Evolutionary conservation across 2,113 vertebrate genomes (phyloP), one percentile per base, ranked within the genome.

Genomic region (Piaya cayana): DNA sequence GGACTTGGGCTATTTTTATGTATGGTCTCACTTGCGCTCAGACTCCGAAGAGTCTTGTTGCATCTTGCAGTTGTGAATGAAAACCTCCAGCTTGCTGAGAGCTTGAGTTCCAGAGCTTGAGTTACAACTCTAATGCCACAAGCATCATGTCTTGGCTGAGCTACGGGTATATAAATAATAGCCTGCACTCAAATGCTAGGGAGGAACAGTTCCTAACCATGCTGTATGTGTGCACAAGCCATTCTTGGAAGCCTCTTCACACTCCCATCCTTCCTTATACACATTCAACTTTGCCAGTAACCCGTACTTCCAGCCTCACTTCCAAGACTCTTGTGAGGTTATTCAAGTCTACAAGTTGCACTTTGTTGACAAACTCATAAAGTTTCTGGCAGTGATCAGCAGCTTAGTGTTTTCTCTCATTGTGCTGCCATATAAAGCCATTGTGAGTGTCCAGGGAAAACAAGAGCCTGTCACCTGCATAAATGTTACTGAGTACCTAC

Each of bases 171-270:
- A 94, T 94, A 93, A 97, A 95, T 95, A 94, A 96, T 92, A 86
- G 88, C 59, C 76, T 93, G 82, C 43, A 50, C 82, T 90, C 56
- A 62, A 55, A 77, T 86, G 68, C 69, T 77, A 60, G 60, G 88
- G 64, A 97, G 88, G 86, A 95, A 94, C 88, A 60, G 95, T 95
- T 93, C 94, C 92, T 96, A 88, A 95, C 64, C 47, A 12, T 88
- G 87, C 69, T 0, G 13, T 95, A 91, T 8, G 12, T 4, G 4
- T 76, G 68, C 81, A 90, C 85, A 86, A 88, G 72, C 72, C 86
- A 71, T 93, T 96, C 88, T 60, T 95, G 91, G 88, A 86, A 90
- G 76, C 39, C 27, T 83, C 76, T 90, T 83, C 52, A 59, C 0
- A 12, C 29, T 84, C 55, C 86, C 36, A 69, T 82, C 55, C 63